Conservation (phyloP, 1,140 invertebrate genomes). For the Acyrthosiphon pisum region DNA sequence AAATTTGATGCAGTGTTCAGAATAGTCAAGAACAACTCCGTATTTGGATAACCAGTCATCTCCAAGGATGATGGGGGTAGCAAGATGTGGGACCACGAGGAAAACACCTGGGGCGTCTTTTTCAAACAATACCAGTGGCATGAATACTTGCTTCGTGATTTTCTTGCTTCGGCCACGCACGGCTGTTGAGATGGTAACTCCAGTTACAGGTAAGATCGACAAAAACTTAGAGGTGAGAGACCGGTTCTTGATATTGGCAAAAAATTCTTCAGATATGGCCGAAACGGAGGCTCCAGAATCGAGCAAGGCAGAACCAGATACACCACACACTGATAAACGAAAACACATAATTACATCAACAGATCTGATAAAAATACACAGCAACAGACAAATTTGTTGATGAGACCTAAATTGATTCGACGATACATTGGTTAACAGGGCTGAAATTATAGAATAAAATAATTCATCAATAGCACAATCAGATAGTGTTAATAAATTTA, state of each 20-base stretch:
- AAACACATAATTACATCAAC: too few species aligned
- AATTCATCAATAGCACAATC: too few species aligned
- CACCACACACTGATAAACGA: not conserved
- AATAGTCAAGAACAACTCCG: not conserved
- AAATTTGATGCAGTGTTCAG: too few species aligned
- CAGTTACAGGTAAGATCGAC: not conserved
- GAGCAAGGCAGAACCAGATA: not conserved
- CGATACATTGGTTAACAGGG: too few species aligned
- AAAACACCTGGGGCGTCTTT: not conserved
- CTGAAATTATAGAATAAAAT: too few species aligned
- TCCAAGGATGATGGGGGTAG: not conserved
- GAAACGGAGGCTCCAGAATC: constrained; percentile 18
- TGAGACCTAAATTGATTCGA: too few species aligned
- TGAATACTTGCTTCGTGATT: not conserved
- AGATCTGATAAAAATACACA: too few species aligned
- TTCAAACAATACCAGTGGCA: not conserved
- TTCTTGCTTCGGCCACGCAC: not conserved
- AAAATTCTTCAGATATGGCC: not conserved
- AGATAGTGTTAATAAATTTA: too few species aligned
- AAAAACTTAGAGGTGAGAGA: not conserved
- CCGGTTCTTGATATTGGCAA: not conserved
- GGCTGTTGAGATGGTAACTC: not conserved
- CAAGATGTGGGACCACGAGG: not conserved
- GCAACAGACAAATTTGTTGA: too few species aligned
- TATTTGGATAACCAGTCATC: not conserved